Conservation (phyloP, 1,140 invertebrate genomes). For the Probaryconus sp. region DNA sequence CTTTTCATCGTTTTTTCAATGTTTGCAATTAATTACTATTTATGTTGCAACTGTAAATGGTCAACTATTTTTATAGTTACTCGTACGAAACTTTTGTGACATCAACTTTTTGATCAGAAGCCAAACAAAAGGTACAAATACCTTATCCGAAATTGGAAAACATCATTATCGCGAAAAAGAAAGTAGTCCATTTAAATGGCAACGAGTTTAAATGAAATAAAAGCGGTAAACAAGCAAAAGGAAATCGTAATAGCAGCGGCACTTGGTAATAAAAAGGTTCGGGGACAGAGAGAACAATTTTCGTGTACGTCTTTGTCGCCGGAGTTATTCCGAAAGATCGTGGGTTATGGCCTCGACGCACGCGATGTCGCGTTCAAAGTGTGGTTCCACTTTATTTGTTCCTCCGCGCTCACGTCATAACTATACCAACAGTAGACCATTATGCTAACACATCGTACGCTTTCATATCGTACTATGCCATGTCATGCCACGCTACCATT, state of each 20-base stretch:
- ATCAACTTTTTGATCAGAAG: too few relatives aligned
- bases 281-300: constrained; percentile 1
- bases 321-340: constrained; percentile 4
- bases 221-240: constrained; percentile 2
- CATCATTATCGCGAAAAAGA: constrained; percentile 14
- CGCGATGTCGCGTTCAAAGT: constrained; percentile 37
- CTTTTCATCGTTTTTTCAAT: too few relatives aligned
- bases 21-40: too few relatives aligned
- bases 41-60: too few relatives aligned
- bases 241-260: not conserved
- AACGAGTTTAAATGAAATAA: constrained; percentile 22
- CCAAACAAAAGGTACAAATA: too few relatives aligned
- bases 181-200: constrained; percentile 11
- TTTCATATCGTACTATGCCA: constrained; percentile 18
- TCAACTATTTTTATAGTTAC: too few relatives aligned
- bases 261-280: constrained; percentile 18
- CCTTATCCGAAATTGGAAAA: too few relatives aligned
- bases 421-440: constrained; percentile 14
- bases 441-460: constrained; percentile 26
- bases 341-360: constrained; percentile 3
- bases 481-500: constrained; percentile 30
- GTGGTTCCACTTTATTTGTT: constrained; percentile 32
- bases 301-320: constrained; percentile 2
- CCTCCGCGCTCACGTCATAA: constrained; percentile 29
- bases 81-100: too few relatives aligned